These are phyloP conservation scores for Diaperis boleti DNA, from an alignment of 2,888 invertebrate genomes.

Conservation along the genomic window DNA sequence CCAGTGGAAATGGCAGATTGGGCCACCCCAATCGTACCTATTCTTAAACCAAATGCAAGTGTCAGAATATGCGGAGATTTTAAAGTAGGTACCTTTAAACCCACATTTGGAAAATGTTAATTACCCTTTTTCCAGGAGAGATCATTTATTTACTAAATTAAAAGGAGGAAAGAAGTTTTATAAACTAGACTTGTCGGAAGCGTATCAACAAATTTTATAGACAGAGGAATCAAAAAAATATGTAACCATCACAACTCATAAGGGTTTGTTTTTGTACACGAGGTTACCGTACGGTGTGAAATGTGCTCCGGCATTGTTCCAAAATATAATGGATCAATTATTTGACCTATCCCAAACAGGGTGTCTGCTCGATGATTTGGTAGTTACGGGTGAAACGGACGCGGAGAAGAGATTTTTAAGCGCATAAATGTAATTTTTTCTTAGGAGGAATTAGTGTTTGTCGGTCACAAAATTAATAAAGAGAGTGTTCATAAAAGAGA, in stretches of 20 bases:
- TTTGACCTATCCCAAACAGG: conserved; percentile 45
- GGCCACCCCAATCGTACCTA: conserved; percentile 51
- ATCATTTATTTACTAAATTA: conserved; percentile 47
- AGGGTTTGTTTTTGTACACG: conserved; percentile 49
- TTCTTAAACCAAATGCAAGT: conserved; percentile 48
- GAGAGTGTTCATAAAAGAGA: conserved; percentile 46
- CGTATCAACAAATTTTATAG: conserved; percentile 50
- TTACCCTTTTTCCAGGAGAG: conserved; percentile 47
- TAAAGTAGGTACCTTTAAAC: conserved; percentile 48
- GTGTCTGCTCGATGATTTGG: conserved; percentile 41
- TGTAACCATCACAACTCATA: conserved; percentile 52
- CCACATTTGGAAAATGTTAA: conserved; percentile 42
- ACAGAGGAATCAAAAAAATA: conserved; percentile 46
- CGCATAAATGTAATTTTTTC: conserved; percentile 52
- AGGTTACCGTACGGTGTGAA: conserved; percentile 55
- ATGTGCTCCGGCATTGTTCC: conserved; percentile 54
- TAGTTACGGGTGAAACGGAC: conserved; percentile 45
- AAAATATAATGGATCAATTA: conserved; percentile 54
- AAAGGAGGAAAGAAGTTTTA: conserved; percentile 46
- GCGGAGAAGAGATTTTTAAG: too few relatives aligned
- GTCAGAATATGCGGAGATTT: conserved; percentile 52
- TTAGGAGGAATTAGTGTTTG: conserved; percentile 40
- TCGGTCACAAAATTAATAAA: conserved; percentile 48
- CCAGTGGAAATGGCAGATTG: conserved; percentile 47
- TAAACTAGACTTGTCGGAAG: conserved; percentile 53